These are phyloP conservation scores for Anomalospiza imberbis DNA, from an alignment of 2,797 vertebrate species.

Conservation along the genomic window DNA sequence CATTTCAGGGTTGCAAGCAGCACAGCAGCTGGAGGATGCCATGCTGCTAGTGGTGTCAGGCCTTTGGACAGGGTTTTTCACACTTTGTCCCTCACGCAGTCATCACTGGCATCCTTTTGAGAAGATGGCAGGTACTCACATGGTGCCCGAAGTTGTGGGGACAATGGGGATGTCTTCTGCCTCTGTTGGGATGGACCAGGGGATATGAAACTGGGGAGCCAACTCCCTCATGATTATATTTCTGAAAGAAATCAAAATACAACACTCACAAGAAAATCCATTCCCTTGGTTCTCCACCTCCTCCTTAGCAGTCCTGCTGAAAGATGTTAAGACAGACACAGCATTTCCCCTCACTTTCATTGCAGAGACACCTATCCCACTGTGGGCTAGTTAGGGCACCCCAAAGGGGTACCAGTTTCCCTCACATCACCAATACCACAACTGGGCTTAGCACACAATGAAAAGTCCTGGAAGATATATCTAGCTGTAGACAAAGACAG, in stretches of 20 bases:
- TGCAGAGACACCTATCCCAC: background rate
- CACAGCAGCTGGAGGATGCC: background rate
- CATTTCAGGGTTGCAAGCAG: background rate
- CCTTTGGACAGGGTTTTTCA: background rate
- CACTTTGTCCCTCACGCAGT: background rate
- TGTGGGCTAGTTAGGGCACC: background rate
- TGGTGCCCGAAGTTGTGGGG: constrained; percentile 97
- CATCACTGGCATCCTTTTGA: background rate
- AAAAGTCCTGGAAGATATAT: background rate
- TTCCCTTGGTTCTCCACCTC: background rate
- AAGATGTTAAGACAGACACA: background rate
- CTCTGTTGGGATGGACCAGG: constrained; percentile 97
- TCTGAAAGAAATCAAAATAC: constrained; percentile 69
- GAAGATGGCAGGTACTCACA: constrained; percentile 80
- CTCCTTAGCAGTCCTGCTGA: background rate
- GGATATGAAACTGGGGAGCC: constrained; percentile 97
- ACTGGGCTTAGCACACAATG: background rate
- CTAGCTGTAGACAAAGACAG: background rate
- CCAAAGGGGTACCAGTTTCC: background rate
- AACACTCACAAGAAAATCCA: background rate
- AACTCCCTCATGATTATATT: constrained; percentile 98
- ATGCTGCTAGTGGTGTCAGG: background rate
- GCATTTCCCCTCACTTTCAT: background rate
- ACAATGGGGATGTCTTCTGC: constrained; percentile 99
- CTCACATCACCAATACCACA: background rate